Evolutionary conservation across 2,888 invertebrate genomes (phyloP), one percentile per base, ranked within the genome.

Genomic region (Pyralis farinalis): DNA sequence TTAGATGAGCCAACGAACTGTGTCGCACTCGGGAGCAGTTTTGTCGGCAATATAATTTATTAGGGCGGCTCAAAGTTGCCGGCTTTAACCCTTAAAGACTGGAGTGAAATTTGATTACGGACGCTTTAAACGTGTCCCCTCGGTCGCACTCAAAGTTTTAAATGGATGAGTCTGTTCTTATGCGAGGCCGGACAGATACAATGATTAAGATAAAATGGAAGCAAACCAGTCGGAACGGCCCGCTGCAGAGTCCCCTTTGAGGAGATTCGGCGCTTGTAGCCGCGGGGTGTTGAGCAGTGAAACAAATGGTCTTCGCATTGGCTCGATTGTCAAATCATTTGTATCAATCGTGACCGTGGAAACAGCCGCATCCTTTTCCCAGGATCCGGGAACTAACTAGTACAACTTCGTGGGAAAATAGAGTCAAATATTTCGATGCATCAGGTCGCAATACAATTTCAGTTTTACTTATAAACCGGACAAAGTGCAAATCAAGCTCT

Each of bases 1-100:
- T 87, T 88, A 88, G 86, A 84, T 80, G 79, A 86, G 75, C 75
- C 86, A 86, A 84, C 87, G 87, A 86, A 83, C 84, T 86, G 84
- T 84, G 85, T 84, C 87, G 82, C 77, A 78, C 81, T 82, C 82
- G 76, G 77, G 75, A 82, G 81, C 85, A 85, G 87, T 87, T 86
- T 86, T 86, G 85, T 79, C 79, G 81, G 82, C 86, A 86, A 86
- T 85, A 86, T 87, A 87, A 87, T 87, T 87, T 87, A 87, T 87
- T 83, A 85, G 84, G 82, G 82, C 68, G 69, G 81, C 84, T 80
- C 82, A 76, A 83, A 86, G 82, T 87, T 82, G 82, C 71, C 76
- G 73, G 79, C 72, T 81, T 75, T 71, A 86, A 85, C 86, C 86
- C 85, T 86, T 86, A 83, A 86, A 85, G 86, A 84, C 80, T 87